Evolutionary conservation across 2,888 invertebrate genomes (phyloP).

Genomic region (Coleophora deauratella): DNA sequence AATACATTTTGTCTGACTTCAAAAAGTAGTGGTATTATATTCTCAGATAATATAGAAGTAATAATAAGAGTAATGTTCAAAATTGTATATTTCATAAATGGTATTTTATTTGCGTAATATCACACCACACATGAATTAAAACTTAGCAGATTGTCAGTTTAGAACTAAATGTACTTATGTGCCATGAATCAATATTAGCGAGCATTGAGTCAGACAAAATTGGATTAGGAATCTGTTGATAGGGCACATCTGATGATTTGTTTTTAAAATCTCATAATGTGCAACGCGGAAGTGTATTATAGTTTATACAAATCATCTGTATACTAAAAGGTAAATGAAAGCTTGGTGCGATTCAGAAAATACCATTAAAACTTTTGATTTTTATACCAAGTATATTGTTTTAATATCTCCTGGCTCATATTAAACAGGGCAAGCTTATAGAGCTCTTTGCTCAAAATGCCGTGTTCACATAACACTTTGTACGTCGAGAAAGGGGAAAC

Average conservation of each 20-base stretch:
- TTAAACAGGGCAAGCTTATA: too few relatives aligned
- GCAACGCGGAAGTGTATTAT: constrained; percentile 61
- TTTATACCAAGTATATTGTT: constrained; percentile 60
- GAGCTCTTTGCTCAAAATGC: too few relatives aligned
- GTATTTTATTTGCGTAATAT: constrained; percentile 21
- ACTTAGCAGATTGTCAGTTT: constrained; percentile 13
- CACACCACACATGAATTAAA: constrained; percentile 10
- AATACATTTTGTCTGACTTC: constrained; percentile 72
- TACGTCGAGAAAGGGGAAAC: too few relatives aligned
- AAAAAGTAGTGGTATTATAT: constrained; percentile 51
- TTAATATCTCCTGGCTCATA: too few relatives aligned
- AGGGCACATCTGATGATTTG: constrained; percentile 47
- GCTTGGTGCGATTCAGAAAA: constrained; percentile 75
- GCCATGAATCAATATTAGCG: constrained; percentile 47
- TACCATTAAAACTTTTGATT: constrained; percentile 75
- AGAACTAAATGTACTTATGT: constrained; percentile 39
- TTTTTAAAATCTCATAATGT: constrained; percentile 46
- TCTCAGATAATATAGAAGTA: constrained; percentile 48
- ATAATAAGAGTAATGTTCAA: constrained; percentile 44
- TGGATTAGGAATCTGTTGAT: constrained; percentile 45
- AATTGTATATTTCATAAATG: constrained; percentile 36
- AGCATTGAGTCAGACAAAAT: constrained; percentile 69
- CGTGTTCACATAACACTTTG: too few relatives aligned
- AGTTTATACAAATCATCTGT: constrained; percentile 70
- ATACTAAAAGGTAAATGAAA: constrained; percentile 74